These are phyloP conservation scores for Heliconius ethilla DNA, from an alignment of 2,888 invertebrate species.

Conservation along the genomic window DNA sequence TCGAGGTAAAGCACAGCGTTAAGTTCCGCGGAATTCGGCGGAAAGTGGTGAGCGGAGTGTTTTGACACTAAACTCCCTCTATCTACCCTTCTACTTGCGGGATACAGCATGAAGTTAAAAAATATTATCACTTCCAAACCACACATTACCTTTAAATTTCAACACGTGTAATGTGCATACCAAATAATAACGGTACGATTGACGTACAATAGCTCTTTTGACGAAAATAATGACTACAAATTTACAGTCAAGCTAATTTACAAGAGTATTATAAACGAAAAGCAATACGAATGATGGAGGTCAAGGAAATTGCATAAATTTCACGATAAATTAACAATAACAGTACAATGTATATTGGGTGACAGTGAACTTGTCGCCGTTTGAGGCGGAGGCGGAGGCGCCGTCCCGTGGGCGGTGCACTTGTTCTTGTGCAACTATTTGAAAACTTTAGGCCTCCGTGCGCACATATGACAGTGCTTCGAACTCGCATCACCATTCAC, in stretches of 20 bases:
- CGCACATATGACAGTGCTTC: conserved; percentile 62
- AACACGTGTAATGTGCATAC: background rate
- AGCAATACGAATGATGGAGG: conserved; percentile 11
- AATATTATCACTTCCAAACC: background rate
- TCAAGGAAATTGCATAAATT: conserved; percentile 27
- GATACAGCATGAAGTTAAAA: background rate
- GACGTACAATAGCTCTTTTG: conserved; percentile 13
- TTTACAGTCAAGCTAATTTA: conserved; percentile 36
- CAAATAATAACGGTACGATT: background rate
- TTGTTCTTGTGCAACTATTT: conserved; percentile 73
- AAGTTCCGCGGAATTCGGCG: too few species aligned
- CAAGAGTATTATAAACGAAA: conserved; percentile 38
- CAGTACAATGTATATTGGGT: conserved; percentile 46
- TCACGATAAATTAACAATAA: conserved; percentile 9
- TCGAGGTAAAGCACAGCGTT: too few species aligned
- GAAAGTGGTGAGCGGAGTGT: too few species aligned
- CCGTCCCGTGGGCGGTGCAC: conserved; percentile 65
- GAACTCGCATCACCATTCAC: conserved; percentile 54
- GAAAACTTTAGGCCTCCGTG: conserved; percentile 60
- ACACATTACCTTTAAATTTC: background rate
- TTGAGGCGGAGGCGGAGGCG: conserved; percentile 52
- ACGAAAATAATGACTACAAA: conserved; percentile 40
- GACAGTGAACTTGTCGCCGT: conserved; percentile 75
- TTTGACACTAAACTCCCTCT: too few species aligned
- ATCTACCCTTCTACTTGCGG: too few species aligned